Evolutionary conservation across 2,797 vertebrate genomes (phyloP).

Genomic region (Garrulus glandarius): DNA sequence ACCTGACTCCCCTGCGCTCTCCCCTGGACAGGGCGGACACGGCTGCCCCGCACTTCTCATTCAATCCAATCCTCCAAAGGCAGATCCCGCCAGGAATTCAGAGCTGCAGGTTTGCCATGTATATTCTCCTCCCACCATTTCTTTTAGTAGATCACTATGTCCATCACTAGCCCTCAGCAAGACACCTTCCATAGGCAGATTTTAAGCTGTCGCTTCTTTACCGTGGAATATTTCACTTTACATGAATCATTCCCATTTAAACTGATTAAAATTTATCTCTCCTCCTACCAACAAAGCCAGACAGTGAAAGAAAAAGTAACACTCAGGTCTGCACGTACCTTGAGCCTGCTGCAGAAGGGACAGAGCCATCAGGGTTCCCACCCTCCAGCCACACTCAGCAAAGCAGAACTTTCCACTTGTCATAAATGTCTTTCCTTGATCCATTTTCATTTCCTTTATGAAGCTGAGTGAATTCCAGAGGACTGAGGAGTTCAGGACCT

Average conservation of each 20-base stretch:
- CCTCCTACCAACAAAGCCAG: not conserved
- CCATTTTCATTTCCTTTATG: not conserved
- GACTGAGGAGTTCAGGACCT: accelerated
- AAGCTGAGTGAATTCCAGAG: not conserved
- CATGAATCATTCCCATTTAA: not conserved
- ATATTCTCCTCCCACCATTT: accelerated
- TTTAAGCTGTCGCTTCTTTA: not conserved
- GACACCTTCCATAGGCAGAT: not conserved
- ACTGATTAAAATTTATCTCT: not conserved
- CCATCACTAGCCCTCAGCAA: not conserved
- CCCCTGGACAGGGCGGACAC: accelerated
- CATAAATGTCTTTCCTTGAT: not conserved
- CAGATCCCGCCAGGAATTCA: not conserved
- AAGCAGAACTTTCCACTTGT: not conserved
- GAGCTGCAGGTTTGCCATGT: not conserved
- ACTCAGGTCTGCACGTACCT: not conserved
- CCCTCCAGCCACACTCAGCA: not conserved
- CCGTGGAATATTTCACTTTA: not conserved
- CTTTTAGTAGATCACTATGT: accelerated
- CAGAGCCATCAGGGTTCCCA: not conserved
- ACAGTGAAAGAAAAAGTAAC: not conserved
- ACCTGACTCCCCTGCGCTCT: accelerated
- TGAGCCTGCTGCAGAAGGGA: not conserved
- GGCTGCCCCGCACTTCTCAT: not conserved
- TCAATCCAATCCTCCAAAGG: not conserved